Percentiles rank a stretch among this genome's conserved stretches.
These are phyloP conservation scores for Hirundichthys speculiger DNA, from an alignment of 2,113 vertebrate genomes.

Conservation along the genomic window DNA sequence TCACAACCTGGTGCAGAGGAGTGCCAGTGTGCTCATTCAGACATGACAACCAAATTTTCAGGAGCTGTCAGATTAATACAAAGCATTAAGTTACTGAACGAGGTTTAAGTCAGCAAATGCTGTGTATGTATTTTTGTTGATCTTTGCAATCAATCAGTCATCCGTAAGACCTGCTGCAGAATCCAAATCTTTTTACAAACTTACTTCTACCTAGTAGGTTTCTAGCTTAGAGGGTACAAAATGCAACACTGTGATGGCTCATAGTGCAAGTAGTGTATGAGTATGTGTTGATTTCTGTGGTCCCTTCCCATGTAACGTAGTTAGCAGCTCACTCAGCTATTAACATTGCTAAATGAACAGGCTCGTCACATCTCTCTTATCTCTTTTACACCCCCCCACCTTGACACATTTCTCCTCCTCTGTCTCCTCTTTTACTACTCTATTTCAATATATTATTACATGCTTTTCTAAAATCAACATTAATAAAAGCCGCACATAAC, in stretches of 20 bases:
- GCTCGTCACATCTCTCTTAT: constrained; percentile 36
- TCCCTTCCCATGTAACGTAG: constrained; percentile 10
- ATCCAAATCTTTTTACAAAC: no score
- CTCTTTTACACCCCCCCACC: constrained; percentile 25
- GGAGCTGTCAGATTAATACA: no score
- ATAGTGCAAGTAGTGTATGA: not conserved
- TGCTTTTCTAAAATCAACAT: constrained; percentile 43
- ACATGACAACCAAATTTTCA: no score
- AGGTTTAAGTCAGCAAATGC: no score
- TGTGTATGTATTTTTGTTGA: no score
- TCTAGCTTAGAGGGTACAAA: not conserved
- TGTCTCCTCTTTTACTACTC: constrained; percentile 16
- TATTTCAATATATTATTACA: constrained; percentile 1
- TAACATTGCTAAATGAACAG: constrained; percentile 43
- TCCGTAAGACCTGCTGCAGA: no score
- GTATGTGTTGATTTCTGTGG: not conserved
- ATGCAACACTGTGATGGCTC: not conserved
- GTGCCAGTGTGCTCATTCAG: no score
- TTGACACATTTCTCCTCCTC: constrained; percentile 37
- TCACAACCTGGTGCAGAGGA: no score
- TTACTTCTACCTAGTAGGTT: no score
- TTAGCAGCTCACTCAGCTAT: constrained; percentile 39
- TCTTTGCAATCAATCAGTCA: no score
- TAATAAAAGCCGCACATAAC: constrained; percentile 38
- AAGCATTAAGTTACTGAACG: no score